Percentiles rank a stretch among this genome's conserved stretches.
Evolutionary conservation across 2,797 vertebrate species (phyloP).

Genomic region (Falco concolor): DNA sequence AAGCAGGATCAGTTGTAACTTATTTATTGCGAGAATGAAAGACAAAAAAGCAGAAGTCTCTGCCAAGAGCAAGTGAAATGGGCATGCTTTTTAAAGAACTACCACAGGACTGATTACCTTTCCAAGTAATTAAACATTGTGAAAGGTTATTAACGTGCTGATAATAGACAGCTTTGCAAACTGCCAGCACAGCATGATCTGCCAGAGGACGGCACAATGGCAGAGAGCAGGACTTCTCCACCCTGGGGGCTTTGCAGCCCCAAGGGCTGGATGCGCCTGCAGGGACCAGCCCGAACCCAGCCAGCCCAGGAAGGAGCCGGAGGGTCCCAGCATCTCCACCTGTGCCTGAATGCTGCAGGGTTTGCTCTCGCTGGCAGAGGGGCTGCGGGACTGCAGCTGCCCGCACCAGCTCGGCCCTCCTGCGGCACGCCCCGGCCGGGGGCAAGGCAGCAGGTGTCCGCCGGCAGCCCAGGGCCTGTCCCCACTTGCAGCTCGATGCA

Average conservation of each 20-base stretch:
- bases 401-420: neutral
- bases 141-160: conserved; percentile 64
- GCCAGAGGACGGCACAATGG: neutral
- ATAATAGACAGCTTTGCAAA: conserved; percentile 64
- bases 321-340: neutral
- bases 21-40: conserved; percentile 33
- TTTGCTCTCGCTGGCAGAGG: neutral
- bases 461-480: neutral
- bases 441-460: neutral
- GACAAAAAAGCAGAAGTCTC: conserved; percentile 15
- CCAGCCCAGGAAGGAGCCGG: neutral
- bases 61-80: conserved; percentile 67
- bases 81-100: conserved; percentile 57
- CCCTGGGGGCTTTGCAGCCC: neutral
- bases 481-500: neutral
- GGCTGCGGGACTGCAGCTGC: neutral
- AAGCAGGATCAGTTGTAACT: conserved; percentile 15
- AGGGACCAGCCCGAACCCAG: neutral
- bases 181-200: conserved; percentile 45
- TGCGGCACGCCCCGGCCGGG: rapidly evolving
- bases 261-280: rapidly evolving
- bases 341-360: neutral
- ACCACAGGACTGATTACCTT: conserved; percentile 60
- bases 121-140: conserved; percentile 71
- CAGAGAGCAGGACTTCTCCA: neutral